phyloP scores from a whole-genome alignment of 2,797 vertebrate genomes.

The Alosa sapidissima region DNA sequence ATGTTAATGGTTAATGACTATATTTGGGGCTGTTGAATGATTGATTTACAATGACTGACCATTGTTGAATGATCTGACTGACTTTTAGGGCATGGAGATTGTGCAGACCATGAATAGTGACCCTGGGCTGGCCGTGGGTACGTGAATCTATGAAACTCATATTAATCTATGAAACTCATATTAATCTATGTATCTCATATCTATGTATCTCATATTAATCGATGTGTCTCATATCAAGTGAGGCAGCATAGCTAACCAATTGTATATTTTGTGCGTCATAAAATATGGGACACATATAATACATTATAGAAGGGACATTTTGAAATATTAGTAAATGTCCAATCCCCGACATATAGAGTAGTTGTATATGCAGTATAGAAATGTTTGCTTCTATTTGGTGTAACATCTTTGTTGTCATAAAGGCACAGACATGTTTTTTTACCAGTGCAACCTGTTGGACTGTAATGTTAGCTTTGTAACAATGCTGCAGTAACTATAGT shows the following conservation, averaged over 20 bases:
- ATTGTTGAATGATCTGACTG: not conserved
- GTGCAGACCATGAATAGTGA: conserved; percentile 99
- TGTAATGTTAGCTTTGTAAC: not conserved
- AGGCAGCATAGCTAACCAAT: too few species aligned
- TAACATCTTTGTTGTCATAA: too few species aligned
- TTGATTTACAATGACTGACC: not conserved
- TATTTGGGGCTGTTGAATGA: not conserved
- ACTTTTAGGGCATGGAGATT: conserved; percentile 91
- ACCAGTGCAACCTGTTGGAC: too few species aligned
- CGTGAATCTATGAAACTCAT: not conserved
- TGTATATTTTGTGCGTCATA: too few species aligned
- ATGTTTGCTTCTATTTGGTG: too few species aligned
- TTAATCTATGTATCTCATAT: not conserved
- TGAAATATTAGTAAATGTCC: too few species aligned
- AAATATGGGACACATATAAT: too few species aligned
- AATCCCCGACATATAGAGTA: too few species aligned
- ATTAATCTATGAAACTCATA: not conserved
- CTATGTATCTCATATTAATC: not conserved
- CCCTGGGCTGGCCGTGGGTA: conserved; percentile 91
- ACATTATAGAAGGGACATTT: too few species aligned
- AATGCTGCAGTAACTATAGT: not conserved
- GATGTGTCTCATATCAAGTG: too few species aligned
- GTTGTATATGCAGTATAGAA: too few species aligned
- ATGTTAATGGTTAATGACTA: not conserved
- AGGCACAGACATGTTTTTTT: too few species aligned